A percentile compares a stretch with the other conserved stretches of the same genome.
phyloP scores from a whole-genome alignment of 2,888 invertebrate genomes.

The Monopis laevigella region DNA sequence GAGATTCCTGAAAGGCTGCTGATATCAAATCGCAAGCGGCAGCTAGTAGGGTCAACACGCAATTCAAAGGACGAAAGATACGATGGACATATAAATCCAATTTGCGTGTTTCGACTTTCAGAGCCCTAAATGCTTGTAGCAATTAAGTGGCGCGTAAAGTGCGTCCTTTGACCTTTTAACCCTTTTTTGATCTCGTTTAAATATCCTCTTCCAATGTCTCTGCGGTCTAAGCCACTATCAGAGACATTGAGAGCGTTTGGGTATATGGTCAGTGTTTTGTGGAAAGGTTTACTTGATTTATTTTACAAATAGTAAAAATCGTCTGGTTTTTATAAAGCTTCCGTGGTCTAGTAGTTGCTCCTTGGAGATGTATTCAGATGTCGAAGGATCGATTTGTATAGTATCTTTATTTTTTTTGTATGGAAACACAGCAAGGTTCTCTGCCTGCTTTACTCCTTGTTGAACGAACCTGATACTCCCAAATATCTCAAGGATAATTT shows the following conservation, averaged over 20 bases:
- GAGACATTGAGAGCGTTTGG: not conserved
- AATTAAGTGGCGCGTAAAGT: constrained; percentile 61
- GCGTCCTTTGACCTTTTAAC: constrained; percentile 35
- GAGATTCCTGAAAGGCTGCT: constrained; percentile 32
- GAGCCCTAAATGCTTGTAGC: constrained; percentile 37
- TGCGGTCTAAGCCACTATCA: constrained; percentile 7
- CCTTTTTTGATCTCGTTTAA: constrained; percentile 33
- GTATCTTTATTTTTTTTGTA: too few relatives aligned
- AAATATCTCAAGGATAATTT: too few relatives aligned
- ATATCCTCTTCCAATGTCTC: constrained; percentile 27
- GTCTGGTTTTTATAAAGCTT: too few relatives aligned
- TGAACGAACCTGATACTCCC: too few relatives aligned
- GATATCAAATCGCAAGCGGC: constrained; percentile 41
- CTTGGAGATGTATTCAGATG: too few relatives aligned
- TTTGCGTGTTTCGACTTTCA: constrained; percentile 57
- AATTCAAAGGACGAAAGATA: constrained; percentile 14
- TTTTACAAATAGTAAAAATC: too few relatives aligned
- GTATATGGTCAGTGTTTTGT: too few relatives aligned
- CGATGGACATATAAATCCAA: constrained; percentile 51
- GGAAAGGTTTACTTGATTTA: too few relatives aligned
- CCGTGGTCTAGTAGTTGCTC: too few relatives aligned
- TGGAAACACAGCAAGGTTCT: too few relatives aligned
- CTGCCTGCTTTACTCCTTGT: too few relatives aligned
- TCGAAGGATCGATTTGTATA: too few relatives aligned
- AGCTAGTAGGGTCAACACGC: constrained; percentile 12